Evolutionary conservation across 2,113 vertebrate genomes (phyloP), one percentile per base, ranked within the genome.

Genomic region (Cinclus cinclus): DNA sequence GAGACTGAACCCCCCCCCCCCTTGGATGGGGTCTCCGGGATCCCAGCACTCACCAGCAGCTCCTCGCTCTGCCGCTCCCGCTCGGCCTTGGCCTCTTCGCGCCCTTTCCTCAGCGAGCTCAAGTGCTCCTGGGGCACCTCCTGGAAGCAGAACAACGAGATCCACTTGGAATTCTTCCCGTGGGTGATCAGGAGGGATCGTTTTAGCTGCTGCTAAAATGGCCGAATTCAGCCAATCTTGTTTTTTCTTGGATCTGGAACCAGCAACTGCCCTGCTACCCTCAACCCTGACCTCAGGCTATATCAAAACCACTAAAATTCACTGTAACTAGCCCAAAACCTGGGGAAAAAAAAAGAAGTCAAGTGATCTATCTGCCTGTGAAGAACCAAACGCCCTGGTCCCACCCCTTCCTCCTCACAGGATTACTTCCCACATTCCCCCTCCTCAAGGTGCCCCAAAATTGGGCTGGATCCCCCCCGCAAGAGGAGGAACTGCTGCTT

Each of bases 121-220:
- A 96, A 3, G 8, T 95, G 95, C 23, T 96, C 95, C 75, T 95
- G 95, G 2, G 94, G 95, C n/a, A 91, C 94, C 82, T 96, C 94
- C 95, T 96, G 87, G 12, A 76, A 68, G 18, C 7, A 23, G 1
- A 46, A 55, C 18, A 3, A 31, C 2, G 3, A 13, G 7, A 39
- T 24, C 9, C 3, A 0, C 9, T 27, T 24, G 52, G 47, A 56
- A 56, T 55, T 5, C 7, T 25, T 30, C n/a, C n/a, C 2, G 0
- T 6, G 28, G 28, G n/a, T 2, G 0, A 24, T 6, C 31, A 6
- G 35, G 20, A 58, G 5, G 35, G 35, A 37, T 37, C 35, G 35
- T 37, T 37, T 37, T 37, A 37, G 44, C 21, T 0, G 2, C n/a
- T 28, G 75, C 7, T 37, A 37, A 33, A 49, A 44, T 2, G 15